Conservation (phyloP, 2,888 invertebrate genomes). For the Taphrorychus bicolor region DNA sequence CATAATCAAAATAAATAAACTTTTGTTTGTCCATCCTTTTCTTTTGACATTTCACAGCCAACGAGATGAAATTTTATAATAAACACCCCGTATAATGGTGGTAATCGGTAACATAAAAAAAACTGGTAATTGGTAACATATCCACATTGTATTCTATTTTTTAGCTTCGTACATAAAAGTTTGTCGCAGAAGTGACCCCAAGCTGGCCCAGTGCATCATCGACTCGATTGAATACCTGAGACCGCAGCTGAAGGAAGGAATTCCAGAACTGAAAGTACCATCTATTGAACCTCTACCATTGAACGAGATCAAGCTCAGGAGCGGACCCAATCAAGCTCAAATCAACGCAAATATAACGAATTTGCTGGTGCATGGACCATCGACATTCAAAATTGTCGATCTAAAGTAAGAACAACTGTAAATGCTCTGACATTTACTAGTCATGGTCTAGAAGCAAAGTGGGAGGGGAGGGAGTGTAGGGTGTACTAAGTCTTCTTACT, state of each 20-base stretch:
- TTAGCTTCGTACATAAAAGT: slow-evolving; percentile 55
- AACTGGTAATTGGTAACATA: too few relatives aligned
- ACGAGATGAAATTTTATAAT: too few relatives aligned
- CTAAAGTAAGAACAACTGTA: slow-evolving; percentile 60
- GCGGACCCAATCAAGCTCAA: slow-evolving; percentile 53
- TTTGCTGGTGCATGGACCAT: slow-evolving; percentile 67
- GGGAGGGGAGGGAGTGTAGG: too few relatives aligned
- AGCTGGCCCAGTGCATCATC: slow-evolving; percentile 55
- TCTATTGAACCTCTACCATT: slow-evolving; percentile 62
- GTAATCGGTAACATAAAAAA: too few relatives aligned
- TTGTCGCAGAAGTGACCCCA: slow-evolving; percentile 53
- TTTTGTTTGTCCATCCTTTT: too few relatives aligned
- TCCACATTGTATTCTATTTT: slow-evolving; percentile 44
- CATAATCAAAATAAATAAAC: too few relatives aligned
- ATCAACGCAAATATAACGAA: slow-evolving; percentile 68
- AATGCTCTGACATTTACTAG: not conserved
- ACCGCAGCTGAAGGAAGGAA: slow-evolving; percentile 55
- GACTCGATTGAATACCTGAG: slow-evolving; percentile 54
- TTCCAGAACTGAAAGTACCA: slow-evolving; percentile 66
- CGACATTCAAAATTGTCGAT: slow-evolving; percentile 66
- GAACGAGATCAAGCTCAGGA: slow-evolving; percentile 49
- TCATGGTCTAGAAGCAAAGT: too few relatives aligned
- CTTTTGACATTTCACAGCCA: too few relatives aligned
- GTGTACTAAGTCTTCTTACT: not conserved
- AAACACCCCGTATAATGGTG: too few relatives aligned